phyloP scores from a whole-genome alignment of 2,888 invertebrate genomes.

The Himalopsyche anomala region DNA sequence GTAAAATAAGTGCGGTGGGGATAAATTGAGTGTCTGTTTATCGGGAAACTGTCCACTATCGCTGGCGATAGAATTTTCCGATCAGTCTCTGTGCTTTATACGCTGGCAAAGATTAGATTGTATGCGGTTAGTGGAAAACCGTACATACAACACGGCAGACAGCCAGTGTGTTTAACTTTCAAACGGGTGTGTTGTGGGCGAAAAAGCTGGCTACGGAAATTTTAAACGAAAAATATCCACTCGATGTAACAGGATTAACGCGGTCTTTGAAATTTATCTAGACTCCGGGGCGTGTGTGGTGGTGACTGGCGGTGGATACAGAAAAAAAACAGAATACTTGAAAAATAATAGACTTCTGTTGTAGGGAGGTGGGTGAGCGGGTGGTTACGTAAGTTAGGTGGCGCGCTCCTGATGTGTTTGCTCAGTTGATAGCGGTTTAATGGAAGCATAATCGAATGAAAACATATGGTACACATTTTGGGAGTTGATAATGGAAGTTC shows the following conservation, averaged over 20 bases:
- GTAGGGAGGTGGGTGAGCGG: not conserved
- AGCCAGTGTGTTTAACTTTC: not conserved
- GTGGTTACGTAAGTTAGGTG: not conserved
- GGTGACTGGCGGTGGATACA: constrained; percentile 11
- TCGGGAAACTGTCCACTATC: not conserved
- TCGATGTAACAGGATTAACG: constrained; percentile 41
- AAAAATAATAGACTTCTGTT: constrained; percentile 31
- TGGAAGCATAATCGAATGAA: constrained; percentile 37
- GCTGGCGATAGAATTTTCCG: constrained; percentile 2
- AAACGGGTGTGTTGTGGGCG: not conserved
- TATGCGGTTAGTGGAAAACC: constrained; percentile 1
- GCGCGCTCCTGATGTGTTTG: constrained; percentile 29
- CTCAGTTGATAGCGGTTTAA: constrained; percentile 42
- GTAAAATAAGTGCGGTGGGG: too few species aligned
- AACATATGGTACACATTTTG: constrained; percentile 18
- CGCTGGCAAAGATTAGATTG: constrained; percentile 30
- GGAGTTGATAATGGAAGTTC: constrained; percentile 12
- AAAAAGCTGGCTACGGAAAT: constrained; percentile 22
- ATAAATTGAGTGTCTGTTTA: not conserved
- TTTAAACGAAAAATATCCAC: constrained; percentile 43
- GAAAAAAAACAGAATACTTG: not conserved
- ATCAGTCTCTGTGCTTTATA: constrained; percentile 21
- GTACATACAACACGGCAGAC: constrained; percentile 6
- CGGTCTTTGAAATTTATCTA: constrained; percentile 43
- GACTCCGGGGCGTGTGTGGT: constrained; percentile 34